Base-by-base conservation (phyloP, 2,797 vertebrate genomes). In the Macroramphosus scolopax region DNA sequence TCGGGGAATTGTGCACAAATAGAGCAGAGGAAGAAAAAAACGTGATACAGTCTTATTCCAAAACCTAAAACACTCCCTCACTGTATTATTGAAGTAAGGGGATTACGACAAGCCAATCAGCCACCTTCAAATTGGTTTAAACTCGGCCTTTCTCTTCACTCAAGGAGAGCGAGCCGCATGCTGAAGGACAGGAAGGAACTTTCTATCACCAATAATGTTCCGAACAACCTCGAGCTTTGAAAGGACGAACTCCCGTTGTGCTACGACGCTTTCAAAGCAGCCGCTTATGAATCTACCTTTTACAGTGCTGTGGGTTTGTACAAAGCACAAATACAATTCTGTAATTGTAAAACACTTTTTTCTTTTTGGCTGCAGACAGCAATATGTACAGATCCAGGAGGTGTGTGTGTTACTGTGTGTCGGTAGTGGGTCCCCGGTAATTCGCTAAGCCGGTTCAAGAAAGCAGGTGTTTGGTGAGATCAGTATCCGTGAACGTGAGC, bases 291-390 rank as follows among this genome's bases (percentile, higher is more conserved):
- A 61, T 80, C 77, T 59, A 75, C 57, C 53, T 79, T 63, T 56
- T 41, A 40, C 70, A 73, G 79, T 79, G 76, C 80, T 78, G 72
- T 75, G 67, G 72, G 80, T 77, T 80, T 77, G 72, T 76, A 81
- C 73, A 87, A 88, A 88, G 86, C 86, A 88, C 86, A 88, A 88
- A 75, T 56, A 71, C 60, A 63, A 69, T 54, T 77, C 59, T 78
- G 68, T 51, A 77, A 82, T 77, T 82, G 72, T 77, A 83, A 77
- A 70, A n/a, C n/a, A n/a, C n/a, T n/a, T n/a, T 20, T 14, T 54
- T 70, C 24, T 31, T 25, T 69, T 24, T 51, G 77, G 77, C 51
- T 83, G 64, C 54, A 76, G 78, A 83, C 78, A 81, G 82, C 79
- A 87, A 86, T 83, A 85, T 84, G 63, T 83, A 80, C 61, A 81